Percentiles rank a stretch among this genome's conserved stretches.
Conservation (phyloP, 2,888 invertebrate genomes). For the Chrysina gloriosa region DNA sequence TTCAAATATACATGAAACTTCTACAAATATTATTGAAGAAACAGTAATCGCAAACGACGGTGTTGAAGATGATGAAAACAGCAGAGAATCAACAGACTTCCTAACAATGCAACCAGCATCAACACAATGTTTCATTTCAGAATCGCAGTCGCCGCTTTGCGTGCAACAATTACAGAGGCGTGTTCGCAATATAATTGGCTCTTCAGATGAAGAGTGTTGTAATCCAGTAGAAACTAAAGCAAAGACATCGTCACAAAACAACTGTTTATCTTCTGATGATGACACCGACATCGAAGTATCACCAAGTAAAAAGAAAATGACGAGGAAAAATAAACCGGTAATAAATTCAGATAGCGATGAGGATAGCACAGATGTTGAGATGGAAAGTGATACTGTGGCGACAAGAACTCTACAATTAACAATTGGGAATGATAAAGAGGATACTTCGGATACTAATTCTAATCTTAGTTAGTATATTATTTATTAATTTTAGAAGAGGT, state of each 20-base stretch:
- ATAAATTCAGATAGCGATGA: constrained; percentile 17
- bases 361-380: constrained; percentile 24
- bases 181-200: not conserved
- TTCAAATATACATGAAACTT: not conserved
- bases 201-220: constrained; percentile 5
- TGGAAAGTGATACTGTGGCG: not conserved
- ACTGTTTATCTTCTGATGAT: constrained; percentile 2
- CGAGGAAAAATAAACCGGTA: constrained; percentile 14
- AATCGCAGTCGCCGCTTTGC: constrained; percentile 30
- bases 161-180: constrained; percentile 17
- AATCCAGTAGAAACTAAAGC: not conserved
- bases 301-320: constrained; percentile 1
- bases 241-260: not conserved
- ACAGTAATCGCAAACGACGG: not conserved
- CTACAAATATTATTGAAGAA: constrained; percentile 28
- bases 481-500: too few species aligned
- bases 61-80: constrained; percentile 44
- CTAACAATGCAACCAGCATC: constrained; percentile 47
- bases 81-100: constrained; percentile 53
- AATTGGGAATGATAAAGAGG: not conserved
- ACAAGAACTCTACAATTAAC: not conserved
- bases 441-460: not conserved
- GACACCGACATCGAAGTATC: constrained; percentile 30
- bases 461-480: too few species aligned
- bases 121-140: constrained; percentile 28